phyloP scores from a whole-genome alignment of 2,797 vertebrate species.

The Macropus fuliginosus region DNA sequence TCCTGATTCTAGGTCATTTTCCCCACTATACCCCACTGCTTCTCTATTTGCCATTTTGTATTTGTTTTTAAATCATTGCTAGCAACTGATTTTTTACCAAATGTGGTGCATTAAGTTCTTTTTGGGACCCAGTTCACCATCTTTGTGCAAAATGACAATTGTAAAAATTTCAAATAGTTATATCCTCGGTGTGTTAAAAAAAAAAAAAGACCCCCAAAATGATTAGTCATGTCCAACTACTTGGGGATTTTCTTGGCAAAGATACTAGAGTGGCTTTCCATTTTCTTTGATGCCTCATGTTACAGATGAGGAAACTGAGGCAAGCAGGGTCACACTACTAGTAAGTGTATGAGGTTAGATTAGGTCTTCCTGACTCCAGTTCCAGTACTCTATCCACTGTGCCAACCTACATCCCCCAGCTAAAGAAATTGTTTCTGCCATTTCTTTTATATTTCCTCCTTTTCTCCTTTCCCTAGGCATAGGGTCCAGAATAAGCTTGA shows the following conservation, averaged over 20 bases:
- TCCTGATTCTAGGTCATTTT: neutral
- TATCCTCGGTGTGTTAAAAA: neutral
- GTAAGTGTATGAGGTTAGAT: neutral
- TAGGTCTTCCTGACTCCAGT: neutral
- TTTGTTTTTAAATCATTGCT: neutral
- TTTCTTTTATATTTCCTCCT: neutral
- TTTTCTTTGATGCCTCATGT: neutral
- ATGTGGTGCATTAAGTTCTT: neutral
- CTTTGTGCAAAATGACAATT: neutral
- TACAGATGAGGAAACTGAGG: neutral
- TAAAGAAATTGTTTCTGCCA: neutral
- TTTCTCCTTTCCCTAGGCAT: fast-evolving
- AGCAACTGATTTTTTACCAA: neutral
- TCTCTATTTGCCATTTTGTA: neutral
- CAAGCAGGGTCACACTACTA: neutral
- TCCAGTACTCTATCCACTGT: neutral
- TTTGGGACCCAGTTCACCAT: neutral
- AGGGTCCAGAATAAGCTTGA: neutral
- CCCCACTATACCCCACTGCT: neutral
- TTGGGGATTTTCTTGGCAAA: neutral
- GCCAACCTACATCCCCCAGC: neutral
- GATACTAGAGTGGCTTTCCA: neutral
- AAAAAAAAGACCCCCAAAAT: neutral
- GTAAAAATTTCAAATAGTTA: neutral
- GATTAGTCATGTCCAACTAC: neutral